phyloP scores from a whole-genome alignment of 2,888 invertebrate species.

The Bursaphelenchus okinawaensis region DNA sequence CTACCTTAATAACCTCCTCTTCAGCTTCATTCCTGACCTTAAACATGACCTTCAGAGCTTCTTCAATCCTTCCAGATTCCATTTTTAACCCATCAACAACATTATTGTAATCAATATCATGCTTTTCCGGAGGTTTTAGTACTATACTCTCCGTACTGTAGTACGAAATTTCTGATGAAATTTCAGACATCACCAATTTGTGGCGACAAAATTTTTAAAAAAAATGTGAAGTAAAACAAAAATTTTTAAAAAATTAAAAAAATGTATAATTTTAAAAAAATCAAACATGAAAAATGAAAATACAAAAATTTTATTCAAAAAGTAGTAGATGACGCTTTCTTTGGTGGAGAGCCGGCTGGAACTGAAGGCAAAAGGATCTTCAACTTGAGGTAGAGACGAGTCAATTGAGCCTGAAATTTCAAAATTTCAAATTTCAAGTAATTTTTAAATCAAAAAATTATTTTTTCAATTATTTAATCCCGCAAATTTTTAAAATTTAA shows the following conservation, averaged over 20 bases:
- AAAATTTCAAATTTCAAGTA: too few species aligned
- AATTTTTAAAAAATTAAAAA: not conserved
- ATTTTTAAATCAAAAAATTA: too few species aligned
- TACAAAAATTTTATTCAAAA: too few species aligned
- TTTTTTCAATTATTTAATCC: too few species aligned
- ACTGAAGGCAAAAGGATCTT: slow-evolving; percentile 9
- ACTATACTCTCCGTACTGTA: too few species aligned
- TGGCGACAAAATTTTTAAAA: too few species aligned
- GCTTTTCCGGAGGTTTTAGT: too few species aligned
- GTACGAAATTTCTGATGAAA: too few species aligned
- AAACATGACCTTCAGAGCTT: not conserved
- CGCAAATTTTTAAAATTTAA: too few species aligned
- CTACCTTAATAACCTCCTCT: not conserved
- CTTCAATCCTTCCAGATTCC: not conserved
- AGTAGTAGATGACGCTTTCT: not conserved
- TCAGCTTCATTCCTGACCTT: not conserved
- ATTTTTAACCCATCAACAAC: not conserved
- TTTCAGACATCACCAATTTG: too few species aligned
- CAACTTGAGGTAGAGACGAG: slow-evolving; percentile 11
- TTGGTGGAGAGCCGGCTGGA: not conserved
- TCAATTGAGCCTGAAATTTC: not conserved
- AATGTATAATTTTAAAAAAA: not conserved
- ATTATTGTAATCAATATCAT: not conserved
- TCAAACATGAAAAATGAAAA: too few species aligned
- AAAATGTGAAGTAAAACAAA: not conserved